Evolutionary conservation across 1,140 invertebrate genomes (phyloP).

Genomic region (Pygmarrhopalites habei): DNA sequence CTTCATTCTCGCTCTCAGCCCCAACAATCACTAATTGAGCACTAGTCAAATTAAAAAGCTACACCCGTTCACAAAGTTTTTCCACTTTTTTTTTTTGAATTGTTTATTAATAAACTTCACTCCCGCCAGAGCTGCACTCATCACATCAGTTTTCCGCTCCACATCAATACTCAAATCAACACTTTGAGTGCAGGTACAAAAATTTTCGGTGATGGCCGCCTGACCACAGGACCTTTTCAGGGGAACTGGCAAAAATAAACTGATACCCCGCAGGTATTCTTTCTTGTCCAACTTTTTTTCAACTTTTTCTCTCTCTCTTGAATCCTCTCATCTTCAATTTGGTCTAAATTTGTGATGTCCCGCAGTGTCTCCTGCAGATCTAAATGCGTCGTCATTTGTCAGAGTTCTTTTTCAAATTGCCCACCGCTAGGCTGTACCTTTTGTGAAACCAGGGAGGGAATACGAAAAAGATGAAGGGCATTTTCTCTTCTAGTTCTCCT

Average conservation of each 20-base stretch:
- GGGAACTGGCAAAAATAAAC: constrained; percentile 65
- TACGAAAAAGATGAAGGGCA: constrained; percentile 74
- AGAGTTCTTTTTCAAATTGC: constrained; percentile 62
- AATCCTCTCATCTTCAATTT: neutral
- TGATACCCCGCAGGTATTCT: constrained; percentile 62
- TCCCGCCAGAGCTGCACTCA: too few relatives aligned
- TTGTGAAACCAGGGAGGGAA: constrained; percentile 65
- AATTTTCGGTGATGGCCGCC: constrained; percentile 54
- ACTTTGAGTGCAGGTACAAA: constrained; percentile 30
- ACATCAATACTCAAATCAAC: too few relatives aligned
- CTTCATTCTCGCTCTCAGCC: too few relatives aligned
- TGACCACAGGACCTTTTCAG: constrained; percentile 62
- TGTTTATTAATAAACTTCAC: too few relatives aligned
- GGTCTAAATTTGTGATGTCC: constrained; percentile 43
- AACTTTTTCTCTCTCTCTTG: neutral
- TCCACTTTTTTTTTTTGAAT: too few relatives aligned
- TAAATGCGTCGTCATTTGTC: constrained; percentile 74
- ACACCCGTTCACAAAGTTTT: too few relatives aligned
- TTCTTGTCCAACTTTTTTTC: constrained; percentile 38
- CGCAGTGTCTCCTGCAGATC: constrained; percentile 67
- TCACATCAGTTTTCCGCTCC: too few relatives aligned
- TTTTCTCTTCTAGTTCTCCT: constrained; percentile 79
- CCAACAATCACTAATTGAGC: too few relatives aligned
- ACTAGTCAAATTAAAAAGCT: too few relatives aligned
- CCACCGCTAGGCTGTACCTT: constrained; percentile 54